These are phyloP conservation scores for Eulithis testata DNA, from an alignment of 2,888 invertebrate genomes.

Conservation along the genomic window DNA sequence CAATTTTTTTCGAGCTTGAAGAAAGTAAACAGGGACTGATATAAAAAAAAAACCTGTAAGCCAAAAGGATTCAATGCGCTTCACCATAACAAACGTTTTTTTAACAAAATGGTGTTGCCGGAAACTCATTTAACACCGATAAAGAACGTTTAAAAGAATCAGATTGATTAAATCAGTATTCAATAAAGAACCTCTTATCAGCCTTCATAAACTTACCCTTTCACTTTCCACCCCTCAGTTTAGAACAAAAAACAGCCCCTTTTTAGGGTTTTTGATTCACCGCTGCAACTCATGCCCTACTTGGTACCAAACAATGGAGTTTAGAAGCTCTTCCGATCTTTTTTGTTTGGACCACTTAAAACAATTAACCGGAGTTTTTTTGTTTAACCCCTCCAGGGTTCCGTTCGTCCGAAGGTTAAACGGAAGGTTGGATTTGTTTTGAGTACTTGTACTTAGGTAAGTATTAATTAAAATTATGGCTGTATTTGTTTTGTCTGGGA, in stretches of 20 bases:
- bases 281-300: constrained; percentile 49
- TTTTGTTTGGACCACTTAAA: constrained; percentile 65
- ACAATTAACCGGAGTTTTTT: constrained; percentile 67
- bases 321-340: constrained; percentile 56
- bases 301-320: constrained; percentile 57
- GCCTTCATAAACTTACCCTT: constrained; percentile 26
- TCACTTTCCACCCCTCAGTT: constrained; percentile 13
- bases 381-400: constrained; percentile 36
- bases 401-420: constrained; percentile 20
- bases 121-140: constrained; percentile 1
- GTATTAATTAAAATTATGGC: constrained; percentile 23
- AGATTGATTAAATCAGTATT: constrained; percentile 19
- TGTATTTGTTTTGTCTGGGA: constrained; percentile 1
- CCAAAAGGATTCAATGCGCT: too few species aligned
- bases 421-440: constrained; percentile 20
- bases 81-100: neutral
- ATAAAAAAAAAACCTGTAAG: too few species aligned
- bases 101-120: constrained; percentile 2
- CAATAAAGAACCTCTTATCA: constrained; percentile 21
- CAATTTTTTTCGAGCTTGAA: too few species aligned
- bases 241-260: constrained; percentile 34
- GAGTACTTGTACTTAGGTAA: constrained; percentile 18
- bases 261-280: constrained; percentile 44
- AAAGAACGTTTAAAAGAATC: neutral
- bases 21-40: too few species aligned